phyloP scores from a whole-genome alignment of 2,113 vertebrate species.

The Oxygymnocypris stewartii region DNA sequence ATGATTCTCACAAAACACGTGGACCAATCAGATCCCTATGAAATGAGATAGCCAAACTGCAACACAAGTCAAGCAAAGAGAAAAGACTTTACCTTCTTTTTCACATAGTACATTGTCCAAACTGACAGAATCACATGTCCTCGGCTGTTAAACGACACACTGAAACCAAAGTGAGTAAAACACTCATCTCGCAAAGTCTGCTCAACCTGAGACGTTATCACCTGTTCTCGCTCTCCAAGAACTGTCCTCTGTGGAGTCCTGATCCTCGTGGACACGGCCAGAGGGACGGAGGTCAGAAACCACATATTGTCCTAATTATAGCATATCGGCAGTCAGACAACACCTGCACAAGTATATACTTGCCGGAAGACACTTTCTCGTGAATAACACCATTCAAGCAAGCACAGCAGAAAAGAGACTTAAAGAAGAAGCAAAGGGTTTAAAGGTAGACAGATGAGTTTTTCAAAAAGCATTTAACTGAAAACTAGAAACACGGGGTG shows the following conservation, averaged over 20 bases:
- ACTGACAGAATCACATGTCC: slow-evolving; percentile 36
- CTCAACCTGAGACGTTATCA: neutral
- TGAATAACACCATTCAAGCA: slow-evolving; percentile 68
- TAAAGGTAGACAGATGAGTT: neutral
- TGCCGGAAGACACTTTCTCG: slow-evolving; percentile 70
- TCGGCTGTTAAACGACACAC: slow-evolving; percentile 57
- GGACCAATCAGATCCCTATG: slow-evolving; percentile 30
- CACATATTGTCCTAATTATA: slow-evolving; percentile 77
- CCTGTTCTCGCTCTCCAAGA: neutral
- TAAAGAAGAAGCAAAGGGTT: neutral
- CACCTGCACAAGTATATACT: slow-evolving; percentile 75
- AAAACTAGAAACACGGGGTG: neutral
- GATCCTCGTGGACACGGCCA: slow-evolving; percentile 53
- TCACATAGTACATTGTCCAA: slow-evolving; percentile 77
- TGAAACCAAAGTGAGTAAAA: slow-evolving; percentile 16
- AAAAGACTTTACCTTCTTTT: slow-evolving; percentile 73
- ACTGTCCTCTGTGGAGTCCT: slow-evolving; percentile 33
- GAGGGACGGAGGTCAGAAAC: slow-evolving; percentile 67
- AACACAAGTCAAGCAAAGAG: slow-evolving; percentile 29
- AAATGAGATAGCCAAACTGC: neutral
- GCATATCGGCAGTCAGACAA: slow-evolving; percentile 77
- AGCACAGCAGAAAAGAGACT: slow-evolving; percentile 11
- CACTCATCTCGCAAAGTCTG: neutral
- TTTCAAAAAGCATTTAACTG: neutral
- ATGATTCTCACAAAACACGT: neutral